A percentile compares a stretch with the other conserved stretches of the same genome.
phyloP scores from a whole-genome alignment of 1,140 invertebrate genomes.

The Monomorium pharaonis region DNA sequence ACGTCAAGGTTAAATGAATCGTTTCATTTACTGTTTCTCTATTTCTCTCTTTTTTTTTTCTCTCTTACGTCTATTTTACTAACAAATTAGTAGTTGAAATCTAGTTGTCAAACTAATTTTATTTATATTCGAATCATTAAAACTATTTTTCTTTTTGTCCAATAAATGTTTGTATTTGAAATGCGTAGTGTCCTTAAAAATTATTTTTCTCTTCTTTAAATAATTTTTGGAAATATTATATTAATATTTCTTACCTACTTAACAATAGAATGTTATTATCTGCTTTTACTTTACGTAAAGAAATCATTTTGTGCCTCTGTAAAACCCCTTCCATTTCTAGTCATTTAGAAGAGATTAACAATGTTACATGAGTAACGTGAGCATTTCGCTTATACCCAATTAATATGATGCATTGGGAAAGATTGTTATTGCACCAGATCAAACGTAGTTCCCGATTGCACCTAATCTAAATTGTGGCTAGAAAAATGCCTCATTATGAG shows the following conservation, averaged over 20 bases:
- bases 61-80: neutral
- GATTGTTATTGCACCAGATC: slow-evolving; percentile 25
- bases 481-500: neutral
- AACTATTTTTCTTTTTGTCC: neutral
- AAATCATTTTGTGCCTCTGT: neutral
- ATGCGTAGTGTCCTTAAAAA: neutral
- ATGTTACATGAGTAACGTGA: neutral
- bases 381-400: neutral
- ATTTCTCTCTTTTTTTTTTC: too few species aligned
- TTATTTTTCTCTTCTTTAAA: neutral
- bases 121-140: neutral
- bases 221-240: neutral
- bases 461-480: neutral
- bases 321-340: neutral
- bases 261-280: neutral
- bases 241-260: neutral
- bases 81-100: neutral
- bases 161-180: neutral
- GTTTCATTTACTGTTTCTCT: neutral
- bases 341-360: neutral
- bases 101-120: neutral
- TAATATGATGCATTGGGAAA: neutral
- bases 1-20: neutral
- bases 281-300: neutral
- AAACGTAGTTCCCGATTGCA: neutral